Evolutionary conservation across 2,888 invertebrate species (phyloP).

Genomic region (Drosophila prolongata): DNA sequence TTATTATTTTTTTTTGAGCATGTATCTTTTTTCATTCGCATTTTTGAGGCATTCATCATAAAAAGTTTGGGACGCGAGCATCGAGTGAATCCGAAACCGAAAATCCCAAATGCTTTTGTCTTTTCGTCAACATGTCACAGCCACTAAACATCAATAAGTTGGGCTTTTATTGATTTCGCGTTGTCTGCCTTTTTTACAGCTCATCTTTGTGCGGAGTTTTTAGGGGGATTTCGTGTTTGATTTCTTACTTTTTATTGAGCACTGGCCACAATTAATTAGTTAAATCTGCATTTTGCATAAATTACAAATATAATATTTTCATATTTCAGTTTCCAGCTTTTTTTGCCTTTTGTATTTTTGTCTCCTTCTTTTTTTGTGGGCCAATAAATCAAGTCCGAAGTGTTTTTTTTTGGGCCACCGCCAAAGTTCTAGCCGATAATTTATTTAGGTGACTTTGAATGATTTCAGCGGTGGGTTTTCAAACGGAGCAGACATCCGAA

Average conservation of each 20-base stretch:
- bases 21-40: conserved; percentile 38
- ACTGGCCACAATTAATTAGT: conserved; percentile 76
- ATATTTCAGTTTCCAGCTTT: conserved; percentile 47
- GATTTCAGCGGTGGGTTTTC: conserved; percentile 54
- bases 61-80: conserved; percentile 19
- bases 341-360: conserved; percentile 30
- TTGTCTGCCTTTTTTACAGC: conserved; percentile 51
- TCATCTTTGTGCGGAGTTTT: conserved; percentile 69
- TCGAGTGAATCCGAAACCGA: conserved; percentile 29
- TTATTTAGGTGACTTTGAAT: conserved; percentile 58
- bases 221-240: conserved; percentile 43
- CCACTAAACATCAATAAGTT: conserved; percentile 64
- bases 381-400: conserved; percentile 64
- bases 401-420: conserved; percentile 40
- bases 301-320: conserved; percentile 68
- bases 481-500: conserved; percentile 33
- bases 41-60: conserved; percentile 71
- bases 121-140: conserved; percentile 69
- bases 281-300: conserved; percentile 77
- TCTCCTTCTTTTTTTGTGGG: conserved; percentile 38
- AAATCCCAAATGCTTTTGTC: conserved; percentile 59
- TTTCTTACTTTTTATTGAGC: conserved; percentile 64
- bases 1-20: conserved; percentile 9
- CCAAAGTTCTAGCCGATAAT: conserved; percentile 36
- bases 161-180: conserved; percentile 28